Evolutionary conservation across 2,888 invertebrate species (phyloP), one percentile per base, ranked within the genome.

Genomic region (Luperina testacea): DNA sequence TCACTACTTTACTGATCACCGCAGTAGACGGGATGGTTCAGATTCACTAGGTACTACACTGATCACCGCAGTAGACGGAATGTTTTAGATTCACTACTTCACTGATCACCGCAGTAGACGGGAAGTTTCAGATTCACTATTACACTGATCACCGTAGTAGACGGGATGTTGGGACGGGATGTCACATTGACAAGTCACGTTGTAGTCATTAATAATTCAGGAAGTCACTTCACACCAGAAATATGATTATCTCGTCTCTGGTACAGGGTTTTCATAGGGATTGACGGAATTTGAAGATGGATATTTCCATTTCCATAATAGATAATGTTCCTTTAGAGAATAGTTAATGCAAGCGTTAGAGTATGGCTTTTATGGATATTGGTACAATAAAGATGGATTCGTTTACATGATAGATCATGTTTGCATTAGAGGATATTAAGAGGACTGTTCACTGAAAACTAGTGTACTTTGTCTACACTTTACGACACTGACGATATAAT

Each of bases 191-290:
- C 45, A 63, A 38, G 78, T 63, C 83, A 83, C 80, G 83, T 83
- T 7, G 32, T 38, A 11, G 38, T 20, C 67, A 83, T 45, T 48
- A 77, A 83, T 83, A 78, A 80, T 69, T 42, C 68, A 80, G 3
- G 11, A 45, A 45, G 78, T 15, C 57, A 51, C 59, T 59, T 78
- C 6, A 78, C 27, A 32, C 6, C 9, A 9, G 13, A n/a, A 45
- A 64, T 75, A 61, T 61, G 59, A 51, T 65, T 59, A 42, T 57
- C 13, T 69, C n/a, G 7, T 61, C 48, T 77, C 4, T 42, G 9
- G 45, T 11, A 17, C 32, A n/a, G 51, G 51, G 63, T 83, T 69
- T 83, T 77, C 48, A 80, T 48, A 64, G 27, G 27, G 17, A 83
- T 80, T 80, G 68, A 53, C 7, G 9, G n/a, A 20, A 42, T 64